Evolutionary conservation across 2,113 vertebrate genomes (phyloP), one percentile per base, ranked within the genome.

Genomic region (Hippocampus guttulatus): DNA sequence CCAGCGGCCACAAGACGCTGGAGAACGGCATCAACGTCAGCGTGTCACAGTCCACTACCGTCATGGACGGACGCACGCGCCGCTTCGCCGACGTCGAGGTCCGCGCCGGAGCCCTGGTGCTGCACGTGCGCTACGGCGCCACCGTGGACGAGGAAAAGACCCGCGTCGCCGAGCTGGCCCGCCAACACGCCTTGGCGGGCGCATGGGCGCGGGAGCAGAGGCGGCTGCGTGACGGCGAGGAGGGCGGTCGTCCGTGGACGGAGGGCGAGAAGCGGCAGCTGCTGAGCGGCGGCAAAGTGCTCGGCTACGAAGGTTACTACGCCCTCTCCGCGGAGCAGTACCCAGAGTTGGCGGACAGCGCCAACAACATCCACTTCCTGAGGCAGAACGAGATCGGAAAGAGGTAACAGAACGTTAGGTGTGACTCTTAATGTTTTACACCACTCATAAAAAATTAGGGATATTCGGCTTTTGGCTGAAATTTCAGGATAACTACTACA

Each of bases 311-410:
- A 71, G 97, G 97, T 79, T 99, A 98, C 93, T 98, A 98, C 80
- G 95, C 98, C 91, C 96, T 99, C 84, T 98, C 97, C 23, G 95
- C 97, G 76, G 96, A 99, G 92, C 97, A 98, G 93, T 98, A 98
- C 93, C 97, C 97, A 0, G 97, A 98, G 89, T 92, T 99, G 88
- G 95, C 96, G 55, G 97, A 99, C 93, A 97, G 96, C 27, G 93
- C 95, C 68, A 97, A 95, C 90, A 99, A 98, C 87, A 95, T 99
- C 88, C 96, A 99, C 87, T 98, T 99, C 90, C 94, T 98, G 71
- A 92, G 97, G 90, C 97, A 99, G 92, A 99, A 95, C 74, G 97
- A 99, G 91, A 98, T 99, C 79, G 97, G 97, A 66, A 98, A 94
- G 85, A 99, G 96, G 96, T 98, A 99, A 97, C 96, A 94, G 91